Evolutionary conservation across 2,113 vertebrate species (phyloP).

Genomic region (Climacteris rufus): DNA sequence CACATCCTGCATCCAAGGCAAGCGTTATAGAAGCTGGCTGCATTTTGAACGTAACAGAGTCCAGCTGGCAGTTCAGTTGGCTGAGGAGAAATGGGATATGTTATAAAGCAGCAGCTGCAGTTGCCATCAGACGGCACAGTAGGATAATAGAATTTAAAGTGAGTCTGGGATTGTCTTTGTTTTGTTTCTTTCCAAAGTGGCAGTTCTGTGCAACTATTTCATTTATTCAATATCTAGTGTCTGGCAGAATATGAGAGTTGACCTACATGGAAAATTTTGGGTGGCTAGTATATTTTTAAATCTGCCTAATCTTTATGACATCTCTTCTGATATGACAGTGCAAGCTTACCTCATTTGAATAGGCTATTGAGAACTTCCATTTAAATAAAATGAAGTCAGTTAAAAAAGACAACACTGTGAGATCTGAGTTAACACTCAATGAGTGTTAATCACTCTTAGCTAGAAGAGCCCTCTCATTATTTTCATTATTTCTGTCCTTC

Average conservation of each 20-base stretch:
- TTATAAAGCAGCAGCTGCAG: background rate
- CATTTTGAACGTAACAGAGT: background rate
- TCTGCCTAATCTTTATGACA: background rate
- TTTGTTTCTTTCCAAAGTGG: background rate
- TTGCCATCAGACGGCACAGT: background rate
- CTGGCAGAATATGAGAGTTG: background rate
- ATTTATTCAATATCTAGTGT: background rate
- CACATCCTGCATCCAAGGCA: background rate
- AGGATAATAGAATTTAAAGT: background rate
- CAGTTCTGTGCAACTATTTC: background rate
- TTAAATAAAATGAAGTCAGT: background rate
- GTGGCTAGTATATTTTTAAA: background rate
- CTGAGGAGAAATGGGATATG: background rate
- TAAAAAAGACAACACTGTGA: background rate
- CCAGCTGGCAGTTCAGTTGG: background rate
- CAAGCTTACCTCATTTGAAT: background rate
- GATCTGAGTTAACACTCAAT: background rate
- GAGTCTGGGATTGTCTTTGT: background rate
- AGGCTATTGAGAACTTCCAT: background rate
- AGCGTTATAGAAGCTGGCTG: background rate
- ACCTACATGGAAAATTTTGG: background rate
- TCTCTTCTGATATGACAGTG: background rate
- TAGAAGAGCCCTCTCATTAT: background rate
- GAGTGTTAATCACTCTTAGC: background rate
- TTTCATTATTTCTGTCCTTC: background rate